Percentiles rank a stretch among this genome's conserved stretches.
Conservation (phyloP, 92 coral and sea anemone species). For the Siderastrea siderea region DNA sequence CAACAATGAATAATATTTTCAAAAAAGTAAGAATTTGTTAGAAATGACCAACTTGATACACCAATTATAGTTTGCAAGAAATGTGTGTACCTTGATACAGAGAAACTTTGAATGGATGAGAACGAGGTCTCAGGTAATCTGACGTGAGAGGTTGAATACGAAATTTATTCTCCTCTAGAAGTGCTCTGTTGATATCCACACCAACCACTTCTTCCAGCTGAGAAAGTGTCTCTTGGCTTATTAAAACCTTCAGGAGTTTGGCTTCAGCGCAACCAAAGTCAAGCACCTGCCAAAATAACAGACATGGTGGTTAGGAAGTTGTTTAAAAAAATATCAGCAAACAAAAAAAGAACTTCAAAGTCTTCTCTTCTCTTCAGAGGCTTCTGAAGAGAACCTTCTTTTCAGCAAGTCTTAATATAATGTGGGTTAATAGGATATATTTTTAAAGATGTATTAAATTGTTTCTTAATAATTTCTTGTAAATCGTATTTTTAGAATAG, state of each 20-base stretch:
- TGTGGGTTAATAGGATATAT: too few species aligned
- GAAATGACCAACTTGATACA: not conserved
- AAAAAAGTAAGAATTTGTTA: not conserved
- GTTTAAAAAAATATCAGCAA: not conserved
- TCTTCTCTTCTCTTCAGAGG: too few species aligned
- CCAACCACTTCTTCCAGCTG: conserved; percentile 90
- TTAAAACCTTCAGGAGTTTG: conserved; percentile 81
- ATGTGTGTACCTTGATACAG: conserved; percentile 79
- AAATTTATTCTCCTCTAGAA: conserved; percentile 75
- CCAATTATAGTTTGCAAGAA: not conserved
- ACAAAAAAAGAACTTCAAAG: too few species aligned
- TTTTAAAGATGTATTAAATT: too few species aligned
- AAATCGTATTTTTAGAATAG: too few species aligned
- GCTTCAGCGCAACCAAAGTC: conserved; percentile 99
- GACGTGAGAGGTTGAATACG: conserved; percentile 79
- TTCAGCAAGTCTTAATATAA: too few species aligned
- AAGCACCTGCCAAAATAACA: conserved; percentile 72
- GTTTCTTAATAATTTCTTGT: too few species aligned
- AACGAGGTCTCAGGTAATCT: conserved; percentile 86
- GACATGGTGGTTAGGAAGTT: not conserved
- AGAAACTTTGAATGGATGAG: conserved; percentile 89
- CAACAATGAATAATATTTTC: not conserved
- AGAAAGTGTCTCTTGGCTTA: conserved; percentile 58
- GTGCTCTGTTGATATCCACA: conserved; percentile 84
- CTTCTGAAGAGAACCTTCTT: too few species aligned